phyloP scores from a whole-genome alignment of 2,797 vertebrate genomes.

The Pempheris klunzingeri region DNA sequence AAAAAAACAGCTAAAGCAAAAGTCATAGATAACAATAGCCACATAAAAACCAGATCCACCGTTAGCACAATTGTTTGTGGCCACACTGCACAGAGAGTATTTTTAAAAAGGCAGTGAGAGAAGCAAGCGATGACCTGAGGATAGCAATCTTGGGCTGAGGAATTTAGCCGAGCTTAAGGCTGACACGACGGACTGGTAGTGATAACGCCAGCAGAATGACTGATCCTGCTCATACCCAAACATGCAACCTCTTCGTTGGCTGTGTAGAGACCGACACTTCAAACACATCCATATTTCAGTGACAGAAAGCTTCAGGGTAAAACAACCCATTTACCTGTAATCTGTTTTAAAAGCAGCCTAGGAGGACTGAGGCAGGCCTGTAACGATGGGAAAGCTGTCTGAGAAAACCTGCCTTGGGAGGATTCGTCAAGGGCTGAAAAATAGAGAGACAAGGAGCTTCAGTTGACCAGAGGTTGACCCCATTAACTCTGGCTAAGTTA shows the following conservation, averaged over 20 bases:
- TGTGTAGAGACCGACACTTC: constrained; percentile 62
- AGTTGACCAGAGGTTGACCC: constrained; percentile 70
- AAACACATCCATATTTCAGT: constrained; percentile 81
- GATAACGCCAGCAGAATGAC: constrained; percentile 67
- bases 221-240: constrained; percentile 72
- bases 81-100: not conserved
- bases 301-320: constrained; percentile 74
- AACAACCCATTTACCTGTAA: constrained; percentile 78
- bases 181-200: constrained; percentile 53
- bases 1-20: constrained; percentile 25
- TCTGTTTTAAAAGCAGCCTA: constrained; percentile 63
- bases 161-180: constrained; percentile 63
- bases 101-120: constrained; percentile 19
- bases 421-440: constrained; percentile 33
- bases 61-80: constrained; percentile 21
- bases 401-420: constrained; percentile 47
- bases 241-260: constrained; percentile 58
- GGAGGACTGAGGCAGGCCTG: constrained; percentile 31
- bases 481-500: constrained; percentile 10
- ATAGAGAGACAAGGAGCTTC: constrained; percentile 35
- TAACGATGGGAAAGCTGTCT: constrained; percentile 44
- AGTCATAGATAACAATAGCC: too few relatives aligned
- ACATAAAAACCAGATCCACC: constrained; percentile 3
- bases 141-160: constrained; percentile 59
- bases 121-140: constrained; percentile 56